Evolutionary conservation across 2,888 invertebrate species (phyloP), one percentile per base, ranked within the genome.

Genomic region (Linyphia triangularis): DNA sequence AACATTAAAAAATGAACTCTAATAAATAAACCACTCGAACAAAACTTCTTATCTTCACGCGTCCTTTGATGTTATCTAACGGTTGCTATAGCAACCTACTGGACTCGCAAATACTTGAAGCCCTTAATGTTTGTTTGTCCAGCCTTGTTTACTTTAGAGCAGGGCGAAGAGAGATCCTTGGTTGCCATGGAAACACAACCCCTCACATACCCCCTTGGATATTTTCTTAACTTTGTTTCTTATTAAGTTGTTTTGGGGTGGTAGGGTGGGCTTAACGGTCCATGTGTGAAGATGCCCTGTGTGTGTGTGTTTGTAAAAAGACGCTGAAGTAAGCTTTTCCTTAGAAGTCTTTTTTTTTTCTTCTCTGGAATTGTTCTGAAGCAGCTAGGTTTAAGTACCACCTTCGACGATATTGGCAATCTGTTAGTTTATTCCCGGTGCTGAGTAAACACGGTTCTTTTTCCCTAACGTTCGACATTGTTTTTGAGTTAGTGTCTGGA

Each of bases 101-200:
- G 19, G 37, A 65, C 22, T 75, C 57, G 59, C 75, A 85, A 77
- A 77, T 77, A 85, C 69, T 85, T 77, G 83, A 83, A 73, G 85
- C 79, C 86, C 79, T 73, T 75, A 59, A 73, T 88, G 86, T 88
- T 88, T 88, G 86, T 88, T 88, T 88, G 86, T 88, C 86, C 86
- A 67, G 86, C 75, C 79, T 88, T 88, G 86, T 88, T 88, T 88
- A 88, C 86, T 88, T 88, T 88, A 75, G 86, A 88, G 65, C 63
- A 67, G 79, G 72, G 63, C 72, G 67, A 72, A 77, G 77, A 83
- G 63, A 72, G 72, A 63, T 81, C 73, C 73, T 22, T 67, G 72
- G 72, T 81, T 28, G 28, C 61, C 73, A 73, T 75, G 73, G 67
- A 57, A 37, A 73, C 81, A 24, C 22, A 19, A 63, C 37, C 51